Percentiles rank a stretch among this genome's conserved stretches.
phyloP scores from a whole-genome alignment of 1,140 invertebrate genomes.

The Coelopa frigida region DNA sequence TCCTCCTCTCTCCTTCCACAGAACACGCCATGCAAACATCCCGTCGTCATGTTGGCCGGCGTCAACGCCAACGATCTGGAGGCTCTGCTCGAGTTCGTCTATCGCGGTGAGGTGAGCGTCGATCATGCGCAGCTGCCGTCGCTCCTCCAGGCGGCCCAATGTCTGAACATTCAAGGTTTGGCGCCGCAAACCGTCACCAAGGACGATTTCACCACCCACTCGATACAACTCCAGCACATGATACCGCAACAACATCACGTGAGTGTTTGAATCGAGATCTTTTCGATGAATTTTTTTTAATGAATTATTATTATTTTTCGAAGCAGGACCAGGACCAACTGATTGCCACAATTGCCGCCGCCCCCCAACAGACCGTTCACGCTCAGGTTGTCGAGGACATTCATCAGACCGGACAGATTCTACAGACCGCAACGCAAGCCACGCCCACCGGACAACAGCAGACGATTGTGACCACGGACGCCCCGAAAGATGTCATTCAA shows the following conservation, averaged over 20 bases:
- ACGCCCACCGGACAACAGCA: constrained; percentile 30
- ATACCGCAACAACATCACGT: constrained; percentile 39
- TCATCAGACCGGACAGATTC: constrained; percentile 38
- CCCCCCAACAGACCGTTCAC: constrained; percentile 42
- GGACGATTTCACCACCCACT: constrained; percentile 44
- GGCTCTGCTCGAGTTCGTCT: constrained; percentile 57
- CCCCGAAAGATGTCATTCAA: constrained; percentile 45
- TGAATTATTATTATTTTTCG: background rate
- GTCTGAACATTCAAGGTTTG: constrained; percentile 55
- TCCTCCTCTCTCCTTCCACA: constrained; percentile 23
- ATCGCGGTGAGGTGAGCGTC: constrained; percentile 57
- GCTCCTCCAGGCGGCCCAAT: constrained; percentile 55
- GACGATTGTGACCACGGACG: constrained; percentile 27
- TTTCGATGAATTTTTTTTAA: background rate
- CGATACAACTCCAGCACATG: constrained; percentile 47
- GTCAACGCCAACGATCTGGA: constrained; percentile 56
- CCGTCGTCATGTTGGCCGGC: constrained; percentile 59
- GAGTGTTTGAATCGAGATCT: background rate
- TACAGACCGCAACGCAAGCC: constrained; percentile 38
- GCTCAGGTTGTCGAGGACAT: constrained; percentile 44
- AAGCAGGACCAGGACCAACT: constrained; percentile 38
- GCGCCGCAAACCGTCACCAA: constrained; percentile 47
- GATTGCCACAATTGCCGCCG: constrained; percentile 38
- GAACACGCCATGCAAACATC: constrained; percentile 59
- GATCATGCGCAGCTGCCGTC: constrained; percentile 56